Conservation (phyloP, 2,113 vertebrate genomes). For the Clarias gariepinus region DNA sequence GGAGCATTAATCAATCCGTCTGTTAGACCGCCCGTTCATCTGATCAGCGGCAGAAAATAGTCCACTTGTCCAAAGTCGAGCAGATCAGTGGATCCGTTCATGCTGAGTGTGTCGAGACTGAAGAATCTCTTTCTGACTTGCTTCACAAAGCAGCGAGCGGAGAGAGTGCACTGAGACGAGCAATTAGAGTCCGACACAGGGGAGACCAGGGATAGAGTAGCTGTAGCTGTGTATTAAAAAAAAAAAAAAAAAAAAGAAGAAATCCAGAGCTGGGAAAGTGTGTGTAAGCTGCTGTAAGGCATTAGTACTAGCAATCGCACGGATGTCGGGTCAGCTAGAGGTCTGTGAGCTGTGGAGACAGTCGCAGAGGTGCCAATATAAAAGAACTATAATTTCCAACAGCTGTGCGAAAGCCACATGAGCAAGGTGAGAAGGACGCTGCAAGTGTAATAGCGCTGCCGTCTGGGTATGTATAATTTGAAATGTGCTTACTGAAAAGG, state of each 20-base stretch:
- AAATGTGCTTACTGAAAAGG: not conserved
- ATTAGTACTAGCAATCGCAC: constrained; percentile 22
- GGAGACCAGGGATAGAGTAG: constrained; percentile 26
- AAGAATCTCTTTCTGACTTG: constrained; percentile 32
- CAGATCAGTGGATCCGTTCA: constrained; percentile 51
- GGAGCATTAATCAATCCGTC: constrained; percentile 46
- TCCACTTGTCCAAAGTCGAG: constrained; percentile 42
- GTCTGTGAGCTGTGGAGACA: constrained; percentile 27
- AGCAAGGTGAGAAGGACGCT: constrained; percentile 7
- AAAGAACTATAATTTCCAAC: constrained; percentile 19
- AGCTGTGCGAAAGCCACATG: not conserved
- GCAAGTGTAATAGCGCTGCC: not conserved
- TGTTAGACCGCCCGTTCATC: constrained; percentile 45
- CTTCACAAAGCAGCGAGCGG: constrained; percentile 28
- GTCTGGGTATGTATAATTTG: not conserved
- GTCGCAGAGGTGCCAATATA: constrained; percentile 36
- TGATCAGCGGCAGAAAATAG: constrained; percentile 38
- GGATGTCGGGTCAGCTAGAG: constrained; percentile 15
- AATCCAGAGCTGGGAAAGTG: constrained; percentile 15
- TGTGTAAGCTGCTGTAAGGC: constrained; percentile 32
- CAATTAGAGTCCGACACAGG: constrained; percentile 47
- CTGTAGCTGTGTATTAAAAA: constrained; percentile 28
- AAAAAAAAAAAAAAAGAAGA: constrained; percentile 21
- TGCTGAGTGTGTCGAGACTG: constrained; percentile 33
- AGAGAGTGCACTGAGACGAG: constrained; percentile 41